Evolutionary conservation across 1,140 invertebrate genomes (phyloP), one percentile per base, ranked within the genome.

Genomic region (Ganaspis sp.): DNA sequence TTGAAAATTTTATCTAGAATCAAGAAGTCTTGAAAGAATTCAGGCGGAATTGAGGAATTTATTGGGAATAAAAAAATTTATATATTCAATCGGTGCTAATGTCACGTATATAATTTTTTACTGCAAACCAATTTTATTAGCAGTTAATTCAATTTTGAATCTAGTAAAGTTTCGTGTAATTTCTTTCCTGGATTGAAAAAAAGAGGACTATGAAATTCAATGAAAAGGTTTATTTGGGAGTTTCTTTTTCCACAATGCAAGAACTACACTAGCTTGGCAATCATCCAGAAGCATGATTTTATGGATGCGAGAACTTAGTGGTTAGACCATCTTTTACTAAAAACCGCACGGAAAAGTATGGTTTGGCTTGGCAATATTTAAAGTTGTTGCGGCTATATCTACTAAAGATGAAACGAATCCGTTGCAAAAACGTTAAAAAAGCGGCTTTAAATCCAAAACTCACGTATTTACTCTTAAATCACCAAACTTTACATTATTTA

Each of bases 321-420:
- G 58, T 64, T 64, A 64, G 58, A 64, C 58, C 58, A 64, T 64
- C 58, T 29, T 64, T 64, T 26, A 64, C 58, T 26, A 26, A 49
- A 64, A 64, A 64, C 4, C 12, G 23, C 23, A 8, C 26, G 21
- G 21, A 64, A 49, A 49, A 49, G 45, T 17, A 49, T 17, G 45
- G 58, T 64, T 64, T 64, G 23, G 58, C 58, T 64, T 64, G 15
- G 58, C 23, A 64, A 64, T 64, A 64, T 64, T 64, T 34, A 34
- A 64, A 64, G 12, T 64, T 64, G 23, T 29, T 64, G 58, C 23
- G 12, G 12, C 58, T 64, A 12, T 29, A 64, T 64, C 29, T 64
- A 64, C 58, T 19, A 15, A 64, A 64, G 21, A 64, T 29, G 26
- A 34, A 64, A 29, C 58, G 58, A 34, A 64, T 64, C 26, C 12